Conservation (phyloP, 2,113 vertebrate genomes). For the Eptesicus fuscus region DNA sequence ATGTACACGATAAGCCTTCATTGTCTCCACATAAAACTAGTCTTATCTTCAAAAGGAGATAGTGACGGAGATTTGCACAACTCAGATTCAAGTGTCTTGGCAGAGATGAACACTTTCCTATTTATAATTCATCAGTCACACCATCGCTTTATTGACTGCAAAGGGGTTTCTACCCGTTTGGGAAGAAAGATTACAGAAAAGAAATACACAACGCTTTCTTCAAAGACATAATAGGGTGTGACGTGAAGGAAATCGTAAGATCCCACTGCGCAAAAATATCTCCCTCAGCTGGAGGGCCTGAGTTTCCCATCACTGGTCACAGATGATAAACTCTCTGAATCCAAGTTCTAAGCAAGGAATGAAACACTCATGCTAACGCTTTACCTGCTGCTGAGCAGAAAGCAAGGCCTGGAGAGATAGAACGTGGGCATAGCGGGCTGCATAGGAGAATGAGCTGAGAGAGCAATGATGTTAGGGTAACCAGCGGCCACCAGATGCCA, state of each 20-base stretch:
- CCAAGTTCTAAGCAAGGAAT: not conserved
- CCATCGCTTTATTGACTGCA: not conserved
- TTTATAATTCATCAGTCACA: conserved; percentile 32
- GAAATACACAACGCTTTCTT: not conserved
- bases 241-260: conserved; percentile 7
- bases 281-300: not conserved
- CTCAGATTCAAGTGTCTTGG: conserved; percentile 9
- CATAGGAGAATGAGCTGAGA: not conserved
- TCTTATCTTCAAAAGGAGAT: not conserved
- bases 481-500: not conserved
- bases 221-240: not conserved
- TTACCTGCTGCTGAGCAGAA: not conserved
- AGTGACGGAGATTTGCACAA: not conserved
- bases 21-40: conserved; percentile 6
- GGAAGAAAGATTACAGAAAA: not conserved
- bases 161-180: conserved; percentile 12
- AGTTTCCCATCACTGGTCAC: not conserved
- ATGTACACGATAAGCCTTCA: not conserved
- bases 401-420: not conserved
- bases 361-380: not conserved
- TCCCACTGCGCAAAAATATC: not conserved
- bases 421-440: not conserved
- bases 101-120: not conserved
- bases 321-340: not conserved
- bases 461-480: not conserved